Percentiles rank a stretch among this genome's conserved stretches.
phyloP scores from a whole-genome alignment of 1,140 invertebrate genomes.

The Eupristina koningsbergeri region DNA sequence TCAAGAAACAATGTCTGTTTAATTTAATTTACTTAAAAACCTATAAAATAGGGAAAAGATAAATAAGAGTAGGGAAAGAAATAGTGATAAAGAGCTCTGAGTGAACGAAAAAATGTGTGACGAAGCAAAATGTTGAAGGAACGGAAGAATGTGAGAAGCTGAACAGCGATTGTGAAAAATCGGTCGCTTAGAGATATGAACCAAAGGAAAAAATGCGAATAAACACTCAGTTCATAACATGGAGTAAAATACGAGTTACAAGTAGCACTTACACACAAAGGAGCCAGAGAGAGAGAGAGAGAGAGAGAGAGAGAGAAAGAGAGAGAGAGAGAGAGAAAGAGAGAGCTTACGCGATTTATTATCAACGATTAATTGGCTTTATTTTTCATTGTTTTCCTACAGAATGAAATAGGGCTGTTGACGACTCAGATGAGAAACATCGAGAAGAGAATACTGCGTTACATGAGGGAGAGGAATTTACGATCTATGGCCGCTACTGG shows the following conservation, averaged over 20 bases:
- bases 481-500: slow-evolving; percentile 59
- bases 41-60: not conserved
- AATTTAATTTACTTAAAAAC: not conserved
- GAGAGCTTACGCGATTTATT: slow-evolving; percentile 50
- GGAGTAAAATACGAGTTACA: not conserved
- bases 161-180: not conserved
- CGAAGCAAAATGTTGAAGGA: not conserved
- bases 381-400: slow-evolving; percentile 47
- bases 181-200: not conserved
- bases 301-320: not conserved
- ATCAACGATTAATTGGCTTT: slow-evolving; percentile 55
- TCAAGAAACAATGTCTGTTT: too few relatives aligned
- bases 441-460: slow-evolving; percentile 62
- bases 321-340: not conserved
- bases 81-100: not conserved
- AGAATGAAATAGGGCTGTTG: slow-evolving; percentile 63
- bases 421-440: slow-evolving; percentile 65
- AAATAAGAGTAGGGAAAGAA: not conserved
- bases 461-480: slow-evolving; percentile 60
- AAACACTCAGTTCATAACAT: not conserved
- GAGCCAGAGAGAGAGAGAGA: not conserved
- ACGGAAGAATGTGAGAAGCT: too few relatives aligned
- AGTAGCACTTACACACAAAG: not conserved
- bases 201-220: not conserved
- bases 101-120: not conserved